Percentiles rank a stretch among this genome's conserved stretches.
These are phyloP conservation scores for Thamnaconus septentrionalis DNA, from an alignment of 2,113 vertebrate species.

Conservation along the genomic window DNA sequence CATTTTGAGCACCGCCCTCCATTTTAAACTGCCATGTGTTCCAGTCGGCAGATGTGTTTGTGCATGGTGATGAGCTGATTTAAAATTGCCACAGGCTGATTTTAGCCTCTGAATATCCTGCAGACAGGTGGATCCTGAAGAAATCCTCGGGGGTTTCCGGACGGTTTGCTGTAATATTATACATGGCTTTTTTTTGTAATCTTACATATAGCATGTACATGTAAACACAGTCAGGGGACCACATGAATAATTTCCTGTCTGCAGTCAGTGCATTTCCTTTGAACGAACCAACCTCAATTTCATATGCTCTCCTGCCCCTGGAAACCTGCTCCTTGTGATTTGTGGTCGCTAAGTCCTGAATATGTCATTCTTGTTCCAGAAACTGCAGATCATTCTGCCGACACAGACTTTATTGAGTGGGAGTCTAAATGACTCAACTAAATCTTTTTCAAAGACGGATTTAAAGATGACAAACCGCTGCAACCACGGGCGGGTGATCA, in stretches of 20 bases:
- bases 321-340: too few relatives aligned
- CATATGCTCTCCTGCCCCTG: too few relatives aligned
- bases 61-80: conserved; percentile 52
- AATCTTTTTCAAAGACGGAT: too few relatives aligned
- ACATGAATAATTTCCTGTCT: too few relatives aligned
- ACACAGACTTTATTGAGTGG: too few relatives aligned
- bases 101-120: conserved; percentile 32
- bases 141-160: conserved; percentile 6
- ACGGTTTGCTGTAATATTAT: conserved; percentile 32
- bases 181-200: not conserved
- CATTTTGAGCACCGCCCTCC: conserved; percentile 42
- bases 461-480: too few relatives aligned
- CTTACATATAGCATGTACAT: not conserved
- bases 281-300: too few relatives aligned
- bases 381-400: too few relatives aligned
- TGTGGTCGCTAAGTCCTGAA: not conserved
- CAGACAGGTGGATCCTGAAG: conserved; percentile 36
- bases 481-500: too few relatives aligned
- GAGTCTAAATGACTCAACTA: too few relatives aligned
- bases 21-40: conserved; percentile 47
- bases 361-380: not conserved
- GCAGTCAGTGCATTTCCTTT: too few relatives aligned
- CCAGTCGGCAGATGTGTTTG: conserved; percentile 37
- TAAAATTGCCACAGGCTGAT: conserved; percentile 22
- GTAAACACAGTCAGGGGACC: not conserved